Conservation (phyloP, 1,140 invertebrate species). For the Nephotettix cincticeps region DNA sequence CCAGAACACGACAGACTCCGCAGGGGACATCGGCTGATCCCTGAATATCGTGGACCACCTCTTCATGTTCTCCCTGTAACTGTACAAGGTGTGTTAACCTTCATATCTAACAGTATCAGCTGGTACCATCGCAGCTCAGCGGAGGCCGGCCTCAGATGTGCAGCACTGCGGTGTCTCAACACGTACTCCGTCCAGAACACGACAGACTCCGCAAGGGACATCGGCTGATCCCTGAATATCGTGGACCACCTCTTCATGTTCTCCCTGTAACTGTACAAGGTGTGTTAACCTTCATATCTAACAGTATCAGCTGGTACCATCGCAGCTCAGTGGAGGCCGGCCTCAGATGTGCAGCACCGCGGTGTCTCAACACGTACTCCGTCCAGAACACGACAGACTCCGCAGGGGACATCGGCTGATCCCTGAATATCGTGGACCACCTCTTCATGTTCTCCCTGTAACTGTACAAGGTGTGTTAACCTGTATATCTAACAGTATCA, state of each 20-base stretch:
- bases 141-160: constrained; percentile 55
- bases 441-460: constrained; percentile 27
- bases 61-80: constrained; percentile 46
- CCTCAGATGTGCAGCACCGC: constrained; percentile 43
- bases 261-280: constrained; percentile 43
- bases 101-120: constrained; percentile 42
- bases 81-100: constrained; percentile 33
- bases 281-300: constrained; percentile 32
- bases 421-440: constrained; percentile 33
- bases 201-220: constrained; percentile 53
- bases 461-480: constrained; percentile 4
- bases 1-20: constrained; percentile 60
- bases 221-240: constrained; percentile 54
- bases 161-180: constrained; percentile 57
- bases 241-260: constrained; percentile 40
- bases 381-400: constrained; percentile 61
- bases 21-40: constrained; percentile 53
- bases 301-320: constrained; percentile 36
- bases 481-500: background rate
- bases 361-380: constrained; percentile 59
- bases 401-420: constrained; percentile 44
- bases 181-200: constrained; percentile 64
- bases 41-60: constrained; percentile 46
- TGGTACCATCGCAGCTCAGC: constrained; percentile 58
- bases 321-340: constrained; percentile 33